Evolutionary conservation across 2,113 vertebrate genomes (phyloP).

Genomic region (Seriola rivoliana): DNA sequence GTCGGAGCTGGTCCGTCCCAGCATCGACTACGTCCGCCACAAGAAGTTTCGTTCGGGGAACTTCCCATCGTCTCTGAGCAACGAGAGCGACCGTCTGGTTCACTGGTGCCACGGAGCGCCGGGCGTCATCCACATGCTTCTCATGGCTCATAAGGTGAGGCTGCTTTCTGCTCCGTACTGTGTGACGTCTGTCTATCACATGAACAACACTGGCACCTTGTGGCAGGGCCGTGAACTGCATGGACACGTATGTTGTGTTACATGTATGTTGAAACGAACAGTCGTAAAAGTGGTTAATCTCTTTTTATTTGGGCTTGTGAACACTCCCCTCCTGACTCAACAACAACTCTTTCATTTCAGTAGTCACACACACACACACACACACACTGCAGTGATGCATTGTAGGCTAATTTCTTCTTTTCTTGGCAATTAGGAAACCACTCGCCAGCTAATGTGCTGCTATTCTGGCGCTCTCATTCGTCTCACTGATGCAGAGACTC

Average conservation of each 20-base stretch:
- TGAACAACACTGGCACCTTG: constrained; percentile 36
- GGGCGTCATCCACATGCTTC: constrained; percentile 92
- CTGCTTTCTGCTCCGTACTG: rapidly evolving
- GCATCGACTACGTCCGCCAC: constrained; percentile 96
- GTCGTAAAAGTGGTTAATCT: not conserved
- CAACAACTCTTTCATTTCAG: not conserved
- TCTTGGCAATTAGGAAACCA: constrained; percentile 40
- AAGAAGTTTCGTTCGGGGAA: constrained; percentile 97
- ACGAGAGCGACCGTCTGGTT: constrained; percentile 95
- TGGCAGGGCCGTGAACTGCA: constrained; percentile 27
- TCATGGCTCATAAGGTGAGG: constrained; percentile 92
- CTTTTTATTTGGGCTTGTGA: not conserved
- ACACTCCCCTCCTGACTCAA: not conserved
- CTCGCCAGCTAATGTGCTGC: constrained; percentile 29
- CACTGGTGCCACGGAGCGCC: constrained; percentile 98
- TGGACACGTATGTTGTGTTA: not conserved
- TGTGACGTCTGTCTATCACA: not conserved
- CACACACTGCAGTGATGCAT: constrained; percentile 12
- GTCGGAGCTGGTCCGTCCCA: constrained; percentile 92
- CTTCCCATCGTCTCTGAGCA: constrained; percentile 96
- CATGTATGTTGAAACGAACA: not conserved
- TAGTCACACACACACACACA: not conserved
- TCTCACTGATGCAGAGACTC: constrained; percentile 28
- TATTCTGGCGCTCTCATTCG: constrained; percentile 4
- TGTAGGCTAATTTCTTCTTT: not conserved